Percentiles rank a stretch among this genome's conserved stretches.
These are phyloP conservation scores for Bungarus multicinctus DNA, from an alignment of 2,113 vertebrate genomes.

Conservation along the genomic window DNA sequence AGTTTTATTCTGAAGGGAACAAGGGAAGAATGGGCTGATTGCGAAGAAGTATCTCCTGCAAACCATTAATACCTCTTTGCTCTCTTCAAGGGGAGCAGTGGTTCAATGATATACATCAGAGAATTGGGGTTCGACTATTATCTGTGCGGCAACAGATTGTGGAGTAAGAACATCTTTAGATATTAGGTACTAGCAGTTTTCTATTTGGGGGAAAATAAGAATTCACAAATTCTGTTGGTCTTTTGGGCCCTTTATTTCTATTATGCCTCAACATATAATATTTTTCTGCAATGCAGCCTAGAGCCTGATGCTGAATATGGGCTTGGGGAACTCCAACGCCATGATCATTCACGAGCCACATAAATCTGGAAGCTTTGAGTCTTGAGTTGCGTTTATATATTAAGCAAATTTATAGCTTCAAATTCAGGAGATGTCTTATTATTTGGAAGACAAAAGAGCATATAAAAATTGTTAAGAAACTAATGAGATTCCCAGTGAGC, in stretches of 20 bases:
- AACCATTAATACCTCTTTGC: constrained; percentile 12
- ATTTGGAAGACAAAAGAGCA: neutral
- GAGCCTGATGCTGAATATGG: neutral
- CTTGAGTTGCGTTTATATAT: neutral
- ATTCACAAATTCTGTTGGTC: neutral
- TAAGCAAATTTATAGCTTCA: constrained; percentile 19
- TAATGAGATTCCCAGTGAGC: neutral
- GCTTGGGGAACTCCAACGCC: neutral
- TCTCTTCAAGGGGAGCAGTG: constrained; percentile 16
- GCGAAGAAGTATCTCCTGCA: neutral
- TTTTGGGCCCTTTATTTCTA: neutral
- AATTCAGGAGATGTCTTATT: neutral
- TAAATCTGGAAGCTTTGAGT: neutral
- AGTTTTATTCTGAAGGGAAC: neutral
- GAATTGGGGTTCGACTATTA: neutral
- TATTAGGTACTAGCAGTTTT: neutral
- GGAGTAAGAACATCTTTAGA: neutral
- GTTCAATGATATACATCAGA: neutral
- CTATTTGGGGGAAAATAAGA: neutral
- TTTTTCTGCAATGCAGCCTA: neutral
- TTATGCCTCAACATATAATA: neutral
- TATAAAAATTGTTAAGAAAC: constrained; percentile 16
- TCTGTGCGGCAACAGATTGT: neutral
- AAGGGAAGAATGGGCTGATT: neutral
- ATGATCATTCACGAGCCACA: neutral